Evolutionary conservation across 2,113 vertebrate genomes (phyloP).

Genomic region (Eira barbara): DNA sequence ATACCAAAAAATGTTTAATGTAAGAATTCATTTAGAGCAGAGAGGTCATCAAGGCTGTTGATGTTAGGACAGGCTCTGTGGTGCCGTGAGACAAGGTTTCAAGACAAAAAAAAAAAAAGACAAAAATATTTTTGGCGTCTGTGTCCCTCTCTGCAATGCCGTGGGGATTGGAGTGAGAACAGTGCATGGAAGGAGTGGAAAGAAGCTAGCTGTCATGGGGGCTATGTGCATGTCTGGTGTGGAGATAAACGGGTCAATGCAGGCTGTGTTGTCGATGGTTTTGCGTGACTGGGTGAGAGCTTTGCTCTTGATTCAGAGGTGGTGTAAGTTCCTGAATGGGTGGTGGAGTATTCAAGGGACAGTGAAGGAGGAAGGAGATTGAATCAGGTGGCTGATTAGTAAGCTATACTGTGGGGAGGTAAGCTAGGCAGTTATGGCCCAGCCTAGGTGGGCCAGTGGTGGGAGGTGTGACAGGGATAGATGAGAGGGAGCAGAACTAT

Average conservation of each 20-base stretch:
- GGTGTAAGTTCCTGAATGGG: not conserved
- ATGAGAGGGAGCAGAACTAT: not conserved
- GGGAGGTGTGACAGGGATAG: not conserved
- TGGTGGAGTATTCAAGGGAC: not conserved
- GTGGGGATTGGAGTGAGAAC: not conserved
- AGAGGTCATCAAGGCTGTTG: not conserved
- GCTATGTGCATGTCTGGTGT: fast-evolving
- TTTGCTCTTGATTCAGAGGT: not conserved
- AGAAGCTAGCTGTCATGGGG: fast-evolving
- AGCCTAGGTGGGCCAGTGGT: not conserved
- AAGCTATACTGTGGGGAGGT: not conserved
- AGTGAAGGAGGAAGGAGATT: not conserved
- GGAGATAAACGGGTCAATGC: not conserved
- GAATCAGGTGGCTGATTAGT: not conserved
- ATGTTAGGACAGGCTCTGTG: not conserved
- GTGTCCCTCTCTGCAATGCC: fast-evolving
- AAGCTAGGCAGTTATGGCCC: not conserved
- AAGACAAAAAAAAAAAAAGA: not conserved
- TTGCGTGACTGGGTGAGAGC: not conserved
- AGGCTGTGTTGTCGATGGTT: not conserved
- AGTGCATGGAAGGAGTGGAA: too few relatives aligned
- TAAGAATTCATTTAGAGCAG: not conserved
- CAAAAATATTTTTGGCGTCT: not conserved
- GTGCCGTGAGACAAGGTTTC: not conserved
- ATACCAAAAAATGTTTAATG: not conserved